A percentile compares a stretch with the other conserved stretches of the same genome.
Evolutionary conservation across 2,797 vertebrate genomes (phyloP).

Genomic region (Pogoniulus pusillus): DNA sequence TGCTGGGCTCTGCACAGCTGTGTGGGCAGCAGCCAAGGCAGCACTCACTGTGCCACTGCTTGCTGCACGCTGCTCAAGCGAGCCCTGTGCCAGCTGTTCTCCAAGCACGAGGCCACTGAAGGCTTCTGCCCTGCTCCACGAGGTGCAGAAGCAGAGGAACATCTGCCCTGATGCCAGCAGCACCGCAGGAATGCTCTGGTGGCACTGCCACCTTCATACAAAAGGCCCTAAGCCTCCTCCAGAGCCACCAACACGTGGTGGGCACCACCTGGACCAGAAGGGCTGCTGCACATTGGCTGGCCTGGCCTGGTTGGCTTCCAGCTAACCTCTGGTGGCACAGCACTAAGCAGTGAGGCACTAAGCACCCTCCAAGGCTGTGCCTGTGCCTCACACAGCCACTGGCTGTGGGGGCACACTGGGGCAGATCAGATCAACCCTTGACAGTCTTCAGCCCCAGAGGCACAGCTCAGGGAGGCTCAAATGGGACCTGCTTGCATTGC

Average conservation of each 20-base stretch:
- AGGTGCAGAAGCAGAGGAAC: not conserved
- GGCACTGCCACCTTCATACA: not conserved
- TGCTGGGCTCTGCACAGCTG: not conserved
- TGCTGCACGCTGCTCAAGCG: not conserved
- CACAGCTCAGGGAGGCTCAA: not conserved
- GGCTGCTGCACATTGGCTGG: not conserved
- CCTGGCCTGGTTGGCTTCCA: not conserved
- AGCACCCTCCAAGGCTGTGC: not conserved
- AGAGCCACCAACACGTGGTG: not conserved
- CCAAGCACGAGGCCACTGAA: not conserved
- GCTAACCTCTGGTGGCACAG: not conserved
- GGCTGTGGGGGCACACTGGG: not conserved
- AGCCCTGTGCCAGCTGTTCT: not conserved
- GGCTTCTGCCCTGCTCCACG: not conserved
- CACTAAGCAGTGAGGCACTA: not conserved
- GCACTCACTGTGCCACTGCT: not conserved
- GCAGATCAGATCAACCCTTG: slow-evolving; percentile 4
- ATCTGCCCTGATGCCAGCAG: too few species aligned
- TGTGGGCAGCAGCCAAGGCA: not conserved
- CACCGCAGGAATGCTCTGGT: not conserved
- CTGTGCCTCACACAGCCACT: not conserved
- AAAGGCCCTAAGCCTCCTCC: not conserved
- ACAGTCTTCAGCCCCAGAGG: not conserved
- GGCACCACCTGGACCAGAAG: not conserved
- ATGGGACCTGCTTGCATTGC: slow-evolving; percentile 31